phyloP scores from a whole-genome alignment of 1,140 invertebrate species.

The Hermetia illucens region DNA sequence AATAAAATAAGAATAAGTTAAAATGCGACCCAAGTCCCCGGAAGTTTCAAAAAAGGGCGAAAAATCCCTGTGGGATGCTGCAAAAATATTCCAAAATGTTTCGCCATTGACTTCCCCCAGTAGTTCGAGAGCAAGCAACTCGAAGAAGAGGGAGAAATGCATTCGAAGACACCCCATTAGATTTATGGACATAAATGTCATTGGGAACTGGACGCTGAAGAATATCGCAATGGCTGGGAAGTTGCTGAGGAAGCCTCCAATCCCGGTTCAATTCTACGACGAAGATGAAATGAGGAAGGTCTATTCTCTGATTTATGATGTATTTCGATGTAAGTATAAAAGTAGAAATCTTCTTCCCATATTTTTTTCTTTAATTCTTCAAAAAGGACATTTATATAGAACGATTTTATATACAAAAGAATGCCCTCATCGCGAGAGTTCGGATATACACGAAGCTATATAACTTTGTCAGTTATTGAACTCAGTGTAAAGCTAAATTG shows the following conservation, averaged over 20 bases:
- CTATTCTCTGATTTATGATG: constrained; percentile 61
- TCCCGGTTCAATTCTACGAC: constrained; percentile 39
- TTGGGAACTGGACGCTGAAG: constrained; percentile 30
- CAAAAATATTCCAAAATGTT: neutral
- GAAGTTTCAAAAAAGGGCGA: too few relatives aligned
- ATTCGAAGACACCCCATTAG: constrained; percentile 14
- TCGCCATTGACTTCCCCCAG: too few relatives aligned
- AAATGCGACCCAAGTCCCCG: too few relatives aligned
- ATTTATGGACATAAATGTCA: constrained; percentile 12
- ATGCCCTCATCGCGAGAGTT: too few relatives aligned
- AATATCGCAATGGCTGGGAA: constrained; percentile 44
- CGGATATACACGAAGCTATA: too few relatives aligned
- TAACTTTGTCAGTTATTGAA: too few relatives aligned
- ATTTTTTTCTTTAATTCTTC: too few relatives aligned
- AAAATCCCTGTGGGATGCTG: neutral
- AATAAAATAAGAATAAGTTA: too few relatives aligned
- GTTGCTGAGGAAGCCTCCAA: constrained; percentile 37
- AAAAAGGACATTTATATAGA: too few relatives aligned
- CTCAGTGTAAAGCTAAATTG: too few relatives aligned
- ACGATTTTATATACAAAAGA: too few relatives aligned
- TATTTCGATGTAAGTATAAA: constrained; percentile 52
- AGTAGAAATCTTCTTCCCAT: neutral
- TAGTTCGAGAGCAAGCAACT: too few relatives aligned
- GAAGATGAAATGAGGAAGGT: constrained; percentile 65
- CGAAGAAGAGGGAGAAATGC: constrained; percentile 7